Percentiles rank a stretch among this genome's conserved stretches.
These are phyloP conservation scores for Xiphophorus hellerii DNA, from an alignment of 2,113 vertebrate species.

Conservation along the genomic window DNA sequence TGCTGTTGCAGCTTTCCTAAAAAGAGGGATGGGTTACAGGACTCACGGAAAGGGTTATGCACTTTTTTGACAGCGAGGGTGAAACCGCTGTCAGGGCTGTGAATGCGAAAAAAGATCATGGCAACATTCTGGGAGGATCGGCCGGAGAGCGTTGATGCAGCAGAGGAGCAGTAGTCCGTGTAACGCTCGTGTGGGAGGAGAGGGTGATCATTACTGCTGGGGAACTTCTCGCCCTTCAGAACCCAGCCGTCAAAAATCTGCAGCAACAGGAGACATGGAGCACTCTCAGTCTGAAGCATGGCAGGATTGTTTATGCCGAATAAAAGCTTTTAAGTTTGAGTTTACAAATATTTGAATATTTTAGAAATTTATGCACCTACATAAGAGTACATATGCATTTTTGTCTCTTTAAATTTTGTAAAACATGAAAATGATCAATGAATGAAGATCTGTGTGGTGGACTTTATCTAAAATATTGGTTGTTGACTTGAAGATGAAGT, in stretches of 20 bases:
- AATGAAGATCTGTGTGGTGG: not conserved
- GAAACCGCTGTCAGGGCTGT: conserved; percentile 87
- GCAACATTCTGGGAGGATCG: conserved; percentile 94
- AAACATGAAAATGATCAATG: not conserved
- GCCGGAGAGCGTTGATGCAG: conserved; percentile 69
- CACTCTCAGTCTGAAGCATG: not conserved
- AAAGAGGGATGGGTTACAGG: not conserved
- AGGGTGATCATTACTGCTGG: conserved; percentile 89
- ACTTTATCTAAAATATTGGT: not conserved
- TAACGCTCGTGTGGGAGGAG: conserved; percentile 87
- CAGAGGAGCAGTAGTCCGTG: conserved; percentile 86
- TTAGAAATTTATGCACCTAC: not conserved
- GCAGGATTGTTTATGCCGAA: not conserved
- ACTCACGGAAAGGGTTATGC: conserved; percentile 92
- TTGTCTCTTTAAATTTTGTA: not conserved
- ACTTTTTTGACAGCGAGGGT: conserved; percentile 86
- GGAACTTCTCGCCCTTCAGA: conserved; percentile 95
- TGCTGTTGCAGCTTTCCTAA: not conserved
- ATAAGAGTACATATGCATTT: not conserved
- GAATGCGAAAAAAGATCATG: conserved; percentile 94
- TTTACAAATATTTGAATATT: not conserved
- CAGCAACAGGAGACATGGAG: not conserved
- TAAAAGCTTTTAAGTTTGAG: not conserved
- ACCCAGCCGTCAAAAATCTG: conserved; percentile 95
- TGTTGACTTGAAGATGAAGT: not conserved